Evolutionary conservation across 2,888 invertebrate species (phyloP).

Genomic region (Gibbula magus): DNA sequence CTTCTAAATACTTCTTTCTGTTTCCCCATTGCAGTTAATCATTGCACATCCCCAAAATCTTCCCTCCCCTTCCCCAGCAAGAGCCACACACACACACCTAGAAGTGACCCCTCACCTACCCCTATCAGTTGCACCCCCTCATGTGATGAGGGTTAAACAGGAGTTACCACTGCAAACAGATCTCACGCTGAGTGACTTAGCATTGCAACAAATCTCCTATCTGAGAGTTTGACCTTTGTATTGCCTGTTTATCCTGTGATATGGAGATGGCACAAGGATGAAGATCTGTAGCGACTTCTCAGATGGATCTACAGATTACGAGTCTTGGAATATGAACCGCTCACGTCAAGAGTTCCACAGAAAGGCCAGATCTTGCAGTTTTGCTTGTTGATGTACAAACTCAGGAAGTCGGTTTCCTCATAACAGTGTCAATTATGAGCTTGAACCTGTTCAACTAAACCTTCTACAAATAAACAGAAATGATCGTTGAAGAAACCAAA

Average conservation of each 20-base stretch:
- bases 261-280: neutral
- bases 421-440: conserved; percentile 2
- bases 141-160: neutral
- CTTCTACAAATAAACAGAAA: neutral
- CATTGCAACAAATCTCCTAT: neutral
- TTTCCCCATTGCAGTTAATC: no score
- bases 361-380: neutral
- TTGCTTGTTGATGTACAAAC: neutral
- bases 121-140: neutral
- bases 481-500: neutral
- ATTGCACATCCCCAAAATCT: no score
- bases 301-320: neutral
- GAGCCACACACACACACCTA: no score
- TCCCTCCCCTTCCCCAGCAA: no score
- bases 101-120: neutral
- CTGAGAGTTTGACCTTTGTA: neutral
- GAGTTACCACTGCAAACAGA: neutral
- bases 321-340: no score
- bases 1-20: no score
- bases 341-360: neutral
- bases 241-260: neutral
- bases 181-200: neutral
- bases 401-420: neutral
- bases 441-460: neutral
- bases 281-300: neutral